Evolutionary conservation across 37 sponge, comb jelly and placozoan species (phyloP), one percentile per base, ranked within the genome.

Genomic region (Bolinopsis microptera): DNA sequence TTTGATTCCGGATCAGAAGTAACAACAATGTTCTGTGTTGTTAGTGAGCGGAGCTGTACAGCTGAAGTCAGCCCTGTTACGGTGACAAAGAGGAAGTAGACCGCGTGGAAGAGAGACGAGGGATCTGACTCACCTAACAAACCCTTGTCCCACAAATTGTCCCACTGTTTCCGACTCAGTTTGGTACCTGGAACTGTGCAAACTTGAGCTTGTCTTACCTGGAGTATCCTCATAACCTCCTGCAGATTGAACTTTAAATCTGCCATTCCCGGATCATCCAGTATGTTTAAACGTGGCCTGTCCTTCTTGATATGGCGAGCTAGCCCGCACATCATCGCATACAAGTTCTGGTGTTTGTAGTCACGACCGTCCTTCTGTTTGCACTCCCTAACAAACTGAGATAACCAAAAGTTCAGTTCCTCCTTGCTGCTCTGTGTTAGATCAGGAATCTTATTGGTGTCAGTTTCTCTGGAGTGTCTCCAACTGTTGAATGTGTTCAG

Each of bases 301-400:
- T 77, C 32, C 32, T 77, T 77, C 80, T 32, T 77, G 80, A 77
- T 77, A 18, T 77, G 33, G 9, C 80, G 27, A 1, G 36, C 27
- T 1, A 77, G 27, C 21, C 80, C 80, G 32, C 80, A 77, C 35
- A 77, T 32, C 80, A 77, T 77, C 35, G 80, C 80, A 36, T 77
- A 77, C 35, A 77, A 32, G 80, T 77, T 77, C 36, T 77, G 80
- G 33, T 77, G 80, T 32, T 77, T 77, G 80, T 77, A 77, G 1
- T 77, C 80, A 21, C 80, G 33, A 33, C 80, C 80, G 32, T 77
- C 80, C 36, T 32, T 77, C 36, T 77, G 80, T 32, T 77, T 77
- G 33, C 80, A 77, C 21, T 77, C 80, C 36, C 80, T 31, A 21
- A 77, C 80, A 34, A 77, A 77, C 35, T 32, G 36, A 32, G 80